Base-by-base conservation (phyloP, 2,888 invertebrate species). In the Oligia strigilis region DNA sequence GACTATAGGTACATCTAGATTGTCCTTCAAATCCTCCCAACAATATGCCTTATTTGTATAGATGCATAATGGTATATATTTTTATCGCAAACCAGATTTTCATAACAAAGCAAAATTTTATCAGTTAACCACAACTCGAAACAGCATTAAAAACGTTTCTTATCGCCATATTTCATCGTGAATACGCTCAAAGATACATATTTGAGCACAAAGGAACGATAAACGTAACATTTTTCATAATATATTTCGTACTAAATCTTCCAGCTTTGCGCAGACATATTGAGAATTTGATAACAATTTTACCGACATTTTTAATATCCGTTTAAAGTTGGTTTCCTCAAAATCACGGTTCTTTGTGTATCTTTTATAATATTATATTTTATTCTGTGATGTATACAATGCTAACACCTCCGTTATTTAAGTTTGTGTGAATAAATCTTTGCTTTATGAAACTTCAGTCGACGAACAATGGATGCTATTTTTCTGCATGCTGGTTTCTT, bases 291-390 rank as follows among this genome's bases (percentile, higher is more conserved):
- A 77, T 77, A 86, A 84, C 75, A 86, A 86, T 84, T 77, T 80
- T 40, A 71, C 80, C 72, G 81, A 84, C 86, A 73, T 86, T 82
- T 89, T 87, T 87, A 88, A 90, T 90, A 88, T 90, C 89, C 85
- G 87, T 84, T 80, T 60, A 70, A 72, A 77, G 80, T 77, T 71
- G 62, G 77, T 78, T 82, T 79, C 70, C 75, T 72, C 78, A 60
- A 78, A 83, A 84, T 85, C 80, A 84, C 74, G 82, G 77, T 78
- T 70, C 83, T 82, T 88, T 78, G 78, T 78, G 75, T 82, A 76
- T 74, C 72, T 67, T 75, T 62, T 55, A 14, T 40, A 29, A 9
- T 36, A 72, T 73, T 36, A 72, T 73, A 79, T 66, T 82, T 82
- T 85, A 74, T 83, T 83, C 29, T 52, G 80, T 75, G 81, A 80